A percentile compares a stretch with the other conserved stretches of the same genome.
Evolutionary conservation across 2,888 invertebrate species (phyloP).

Genomic region (Hedya salicella): DNA sequence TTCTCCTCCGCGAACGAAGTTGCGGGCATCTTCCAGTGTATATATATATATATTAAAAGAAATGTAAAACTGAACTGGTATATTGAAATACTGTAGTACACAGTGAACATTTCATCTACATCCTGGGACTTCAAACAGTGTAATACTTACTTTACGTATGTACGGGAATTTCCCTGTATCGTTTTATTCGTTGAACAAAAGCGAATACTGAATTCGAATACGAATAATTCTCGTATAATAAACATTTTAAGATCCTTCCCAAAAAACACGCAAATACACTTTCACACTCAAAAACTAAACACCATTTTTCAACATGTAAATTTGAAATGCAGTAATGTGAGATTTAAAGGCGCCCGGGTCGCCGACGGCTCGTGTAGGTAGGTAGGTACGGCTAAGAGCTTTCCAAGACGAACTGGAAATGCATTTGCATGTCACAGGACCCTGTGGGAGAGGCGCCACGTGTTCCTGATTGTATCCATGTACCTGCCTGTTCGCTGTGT

Average conservation of each 20-base stretch:
- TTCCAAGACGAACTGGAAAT: slow-evolving; percentile 76
- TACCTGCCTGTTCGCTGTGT: slow-evolving; percentile 55
- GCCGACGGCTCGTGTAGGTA: slow-evolving; percentile 47
- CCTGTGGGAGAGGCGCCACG: slow-evolving; percentile 76
- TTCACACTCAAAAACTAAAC: neutral
- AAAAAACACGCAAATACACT: neutral
- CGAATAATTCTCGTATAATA: neutral
- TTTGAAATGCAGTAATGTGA: slow-evolving; percentile 26
- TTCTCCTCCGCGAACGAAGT: no score
- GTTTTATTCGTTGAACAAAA: neutral
- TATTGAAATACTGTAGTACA: no score
- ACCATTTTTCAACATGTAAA: slow-evolving; percentile 7
- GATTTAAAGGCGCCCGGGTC: slow-evolving; percentile 19
- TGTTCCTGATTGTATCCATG: slow-evolving; percentile 71
- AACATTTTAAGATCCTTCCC: neutral
- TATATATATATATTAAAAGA: no score
- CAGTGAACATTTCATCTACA: no score
- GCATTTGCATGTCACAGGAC: slow-evolving; percentile 80
- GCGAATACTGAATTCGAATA: neutral
- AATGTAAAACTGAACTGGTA: no score
- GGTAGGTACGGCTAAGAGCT: slow-evolving; percentile 65
- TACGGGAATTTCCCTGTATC: neutral
- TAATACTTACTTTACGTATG: no score
- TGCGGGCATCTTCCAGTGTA: no score
- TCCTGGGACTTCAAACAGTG: no score